Conservation (phyloP, 1,140 invertebrate genomes). For the Proctacanthus coquilletti region DNA sequence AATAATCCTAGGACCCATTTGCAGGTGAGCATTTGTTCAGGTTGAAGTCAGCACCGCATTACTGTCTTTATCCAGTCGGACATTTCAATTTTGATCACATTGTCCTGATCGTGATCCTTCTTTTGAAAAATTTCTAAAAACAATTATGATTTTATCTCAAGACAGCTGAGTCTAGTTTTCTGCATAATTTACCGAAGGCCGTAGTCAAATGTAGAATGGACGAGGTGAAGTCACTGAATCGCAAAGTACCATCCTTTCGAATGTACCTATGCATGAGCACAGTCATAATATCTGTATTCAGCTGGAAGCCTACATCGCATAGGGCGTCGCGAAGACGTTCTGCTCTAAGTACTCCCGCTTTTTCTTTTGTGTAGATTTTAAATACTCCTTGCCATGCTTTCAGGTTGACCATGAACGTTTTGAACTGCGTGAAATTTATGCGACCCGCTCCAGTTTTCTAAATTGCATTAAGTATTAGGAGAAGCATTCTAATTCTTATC, state of each 20-base stretch:
- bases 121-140: conserved; percentile 60
- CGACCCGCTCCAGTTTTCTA: conserved; percentile 66
- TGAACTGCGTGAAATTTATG: conserved; percentile 74
- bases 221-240: conserved; percentile 84
- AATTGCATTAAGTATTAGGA: conserved; percentile 1
- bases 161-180: conserved; percentile 1
- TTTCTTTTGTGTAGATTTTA: conserved; percentile 79
- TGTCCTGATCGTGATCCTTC: conserved; percentile 69
- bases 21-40: too few species aligned
- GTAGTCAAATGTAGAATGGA: conserved; percentile 76
- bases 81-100: conserved; percentile 61
- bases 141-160: conserved; percentile 10
- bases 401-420: conserved; percentile 81
- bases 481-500: background rate
- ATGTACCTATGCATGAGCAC: conserved; percentile 74
- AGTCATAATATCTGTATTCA: conserved; percentile 68
- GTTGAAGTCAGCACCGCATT: conserved; percentile 18
- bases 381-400: conserved; percentile 86
- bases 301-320: conserved; percentile 72
- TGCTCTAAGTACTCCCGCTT: conserved; percentile 75
- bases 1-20: too few species aligned
- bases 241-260: conserved; percentile 82
- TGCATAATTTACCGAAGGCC: conserved; percentile 57
- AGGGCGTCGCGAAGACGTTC: conserved; percentile 73
- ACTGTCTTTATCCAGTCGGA: conserved; percentile 40